Conservation (phyloP, 2,113 vertebrate species). For the Cairina moschata region DNA sequence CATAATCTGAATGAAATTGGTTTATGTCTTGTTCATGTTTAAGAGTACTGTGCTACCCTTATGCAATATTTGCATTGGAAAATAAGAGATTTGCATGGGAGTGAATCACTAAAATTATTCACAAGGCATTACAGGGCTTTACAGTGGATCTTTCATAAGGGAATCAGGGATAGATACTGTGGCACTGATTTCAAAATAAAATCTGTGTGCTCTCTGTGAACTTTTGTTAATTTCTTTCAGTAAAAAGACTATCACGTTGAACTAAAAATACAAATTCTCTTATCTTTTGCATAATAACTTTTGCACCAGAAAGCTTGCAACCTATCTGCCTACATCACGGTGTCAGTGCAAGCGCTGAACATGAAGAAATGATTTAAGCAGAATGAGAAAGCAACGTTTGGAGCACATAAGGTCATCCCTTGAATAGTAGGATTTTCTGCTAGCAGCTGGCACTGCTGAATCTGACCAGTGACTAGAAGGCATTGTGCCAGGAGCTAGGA, state of each 20-base stretch:
- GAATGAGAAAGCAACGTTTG: slow-evolving; percentile 45
- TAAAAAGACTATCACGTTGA: neutral
- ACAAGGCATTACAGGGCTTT: slow-evolving; percentile 41
- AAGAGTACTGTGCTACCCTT: neutral
- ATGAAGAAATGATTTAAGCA: neutral
- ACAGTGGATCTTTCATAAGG: slow-evolving; percentile 28
- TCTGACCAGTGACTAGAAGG: slow-evolving; percentile 62
- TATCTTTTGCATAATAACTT: neutral
- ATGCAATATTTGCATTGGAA: slow-evolving; percentile 41
- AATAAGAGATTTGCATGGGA: slow-evolving; percentile 49
- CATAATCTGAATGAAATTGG: slow-evolving; percentile 44
- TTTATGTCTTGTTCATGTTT: slow-evolving; percentile 3
- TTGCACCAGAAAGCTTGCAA: neutral
- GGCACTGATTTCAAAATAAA: neutral
- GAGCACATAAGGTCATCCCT: slow-evolving; percentile 63
- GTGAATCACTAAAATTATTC: slow-evolving; percentile 47
- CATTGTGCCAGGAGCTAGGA: slow-evolving; percentile 48
- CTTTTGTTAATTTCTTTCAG: neutral
- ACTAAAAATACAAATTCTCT: neutral
- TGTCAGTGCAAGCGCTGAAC: neutral
- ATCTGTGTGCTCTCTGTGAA: neutral
- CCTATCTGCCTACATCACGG: neutral
- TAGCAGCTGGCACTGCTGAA: slow-evolving; percentile 64
- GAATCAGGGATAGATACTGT: neutral
- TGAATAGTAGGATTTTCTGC: slow-evolving; percentile 66